These are phyloP conservation scores for Lethrus apterus DNA, from an alignment of 1,140 invertebrate species.

Conservation along the genomic window DNA sequence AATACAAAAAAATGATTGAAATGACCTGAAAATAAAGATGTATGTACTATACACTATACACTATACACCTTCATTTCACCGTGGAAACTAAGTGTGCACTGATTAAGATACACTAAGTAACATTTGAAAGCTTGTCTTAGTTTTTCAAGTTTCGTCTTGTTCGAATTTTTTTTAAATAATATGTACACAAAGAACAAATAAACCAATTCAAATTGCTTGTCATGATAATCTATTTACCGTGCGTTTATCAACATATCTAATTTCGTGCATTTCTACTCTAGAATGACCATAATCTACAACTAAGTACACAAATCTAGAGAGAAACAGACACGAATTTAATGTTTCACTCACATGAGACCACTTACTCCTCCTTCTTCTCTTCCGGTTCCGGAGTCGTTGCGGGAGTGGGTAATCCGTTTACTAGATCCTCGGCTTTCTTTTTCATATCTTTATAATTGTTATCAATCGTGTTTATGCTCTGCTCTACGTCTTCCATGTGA, in stretches of 20 bases:
- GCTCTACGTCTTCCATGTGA: slow-evolving; percentile 2
- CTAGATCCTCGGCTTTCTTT: slow-evolving; percentile 10
- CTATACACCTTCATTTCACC: too few species aligned
- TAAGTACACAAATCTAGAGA: neutral
- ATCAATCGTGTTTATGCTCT: neutral
- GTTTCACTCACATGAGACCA: slow-evolving; percentile 10
- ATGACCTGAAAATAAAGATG: too few species aligned
- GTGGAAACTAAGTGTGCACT: too few species aligned
- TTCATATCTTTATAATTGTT: slow-evolving; percentile 10
- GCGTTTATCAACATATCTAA: neutral
- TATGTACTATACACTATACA: too few species aligned
- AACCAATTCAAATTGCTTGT: too few species aligned
- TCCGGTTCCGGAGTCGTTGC: neutral
- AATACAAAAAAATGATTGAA: too few species aligned
- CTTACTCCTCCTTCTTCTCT: slow-evolving; percentile 11
- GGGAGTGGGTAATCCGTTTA: neutral
- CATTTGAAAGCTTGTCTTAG: too few species aligned
- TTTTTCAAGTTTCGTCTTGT: too few species aligned
- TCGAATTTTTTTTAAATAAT: too few species aligned
- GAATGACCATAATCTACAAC: neutral
- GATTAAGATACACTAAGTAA: too few species aligned
- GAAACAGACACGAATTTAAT: neutral
- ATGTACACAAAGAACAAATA: too few species aligned
- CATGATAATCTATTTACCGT: too few species aligned
- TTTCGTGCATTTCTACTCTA: neutral